These are phyloP conservation scores for Volucella bombylans DNA, from an alignment of 2,888 invertebrate genomes.

Conservation along the genomic window DNA sequence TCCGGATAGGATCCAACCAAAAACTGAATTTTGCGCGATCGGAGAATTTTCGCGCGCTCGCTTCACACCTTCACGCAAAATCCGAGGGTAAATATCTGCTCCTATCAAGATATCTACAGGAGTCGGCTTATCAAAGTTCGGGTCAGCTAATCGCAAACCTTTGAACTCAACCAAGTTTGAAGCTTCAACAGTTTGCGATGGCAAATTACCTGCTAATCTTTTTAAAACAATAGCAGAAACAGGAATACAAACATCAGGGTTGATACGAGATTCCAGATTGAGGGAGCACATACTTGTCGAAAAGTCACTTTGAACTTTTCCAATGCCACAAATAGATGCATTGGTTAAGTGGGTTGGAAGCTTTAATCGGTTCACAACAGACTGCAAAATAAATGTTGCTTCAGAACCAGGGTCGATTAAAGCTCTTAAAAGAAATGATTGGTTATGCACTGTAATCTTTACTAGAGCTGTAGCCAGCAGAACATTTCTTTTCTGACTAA, in stretches of 20 bases:
- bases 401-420: constrained; percentile 36
- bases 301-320: constrained; percentile 29
- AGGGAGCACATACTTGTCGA: no score
- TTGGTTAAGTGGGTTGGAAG: not conserved
- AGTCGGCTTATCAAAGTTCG: constrained; percentile 30
- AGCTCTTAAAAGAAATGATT: constrained; percentile 17
- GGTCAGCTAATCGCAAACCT: constrained; percentile 24
- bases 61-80: no score
- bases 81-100: no score
- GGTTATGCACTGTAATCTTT: constrained; percentile 12
- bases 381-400: not conserved
- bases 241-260: constrained; percentile 1
- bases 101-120: no score
- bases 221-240: constrained; percentile 18
- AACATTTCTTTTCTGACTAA: constrained; percentile 6
- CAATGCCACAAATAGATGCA: constrained; percentile 18
- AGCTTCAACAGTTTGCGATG: constrained; percentile 11
- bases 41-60: no score
- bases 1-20: no score
- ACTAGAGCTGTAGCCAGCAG: constrained; percentile 22
- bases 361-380: constrained; percentile 16
- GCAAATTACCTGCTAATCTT: constrained; percentile 25
- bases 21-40: no score
- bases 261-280: constrained; percentile 12
- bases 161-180: constrained; percentile 23